phyloP scores from a whole-genome alignment of 2,888 invertebrate genomes.

The Rhamnusium bicolor region DNA sequence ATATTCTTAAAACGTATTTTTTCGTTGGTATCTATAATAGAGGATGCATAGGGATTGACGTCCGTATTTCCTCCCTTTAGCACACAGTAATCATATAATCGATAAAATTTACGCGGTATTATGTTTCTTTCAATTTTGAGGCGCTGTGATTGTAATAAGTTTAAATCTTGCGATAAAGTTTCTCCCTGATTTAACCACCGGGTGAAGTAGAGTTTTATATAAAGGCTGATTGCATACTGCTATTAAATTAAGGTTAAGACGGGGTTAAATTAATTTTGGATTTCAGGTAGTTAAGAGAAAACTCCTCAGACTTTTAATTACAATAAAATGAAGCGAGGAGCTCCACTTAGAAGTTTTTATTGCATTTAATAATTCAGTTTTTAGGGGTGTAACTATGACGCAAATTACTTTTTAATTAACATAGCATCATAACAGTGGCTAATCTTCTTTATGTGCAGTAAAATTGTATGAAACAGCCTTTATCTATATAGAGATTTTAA shows the following conservation, averaged over 20 bases:
- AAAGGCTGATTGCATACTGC: slow-evolving; percentile 59
- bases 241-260: slow-evolving; percentile 64
- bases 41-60: not conserved
- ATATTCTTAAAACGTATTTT: too few species aligned
- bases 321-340: slow-evolving; percentile 56
- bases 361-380: slow-evolving; percentile 57
- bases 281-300: slow-evolving; percentile 64
- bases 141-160: slow-evolving; percentile 57
- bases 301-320: slow-evolving; percentile 64
- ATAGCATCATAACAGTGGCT: slow-evolving; percentile 26
- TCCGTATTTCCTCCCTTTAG: not conserved
- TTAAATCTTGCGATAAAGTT: slow-evolving; percentile 60
- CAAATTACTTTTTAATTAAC: slow-evolving; percentile 51
- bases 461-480: not conserved
- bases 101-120: slow-evolving; percentile 43
- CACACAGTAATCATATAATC: slow-evolving; percentile 18
- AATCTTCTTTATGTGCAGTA: slow-evolving; percentile 16
- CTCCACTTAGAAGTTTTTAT: slow-evolving; percentile 47
- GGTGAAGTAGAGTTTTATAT: slow-evolving; percentile 58
- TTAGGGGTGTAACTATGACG: slow-evolving; percentile 45
- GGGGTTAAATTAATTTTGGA: slow-evolving; percentile 65
- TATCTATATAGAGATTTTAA: slow-evolving; percentile 11
- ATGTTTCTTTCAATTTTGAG: slow-evolving; percentile 40
- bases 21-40: too few species aligned
- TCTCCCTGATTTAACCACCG: slow-evolving; percentile 59